phyloP scores from a whole-genome alignment of 2,797 vertebrate genomes.

The Limnodromus scolopaceus region DNA sequence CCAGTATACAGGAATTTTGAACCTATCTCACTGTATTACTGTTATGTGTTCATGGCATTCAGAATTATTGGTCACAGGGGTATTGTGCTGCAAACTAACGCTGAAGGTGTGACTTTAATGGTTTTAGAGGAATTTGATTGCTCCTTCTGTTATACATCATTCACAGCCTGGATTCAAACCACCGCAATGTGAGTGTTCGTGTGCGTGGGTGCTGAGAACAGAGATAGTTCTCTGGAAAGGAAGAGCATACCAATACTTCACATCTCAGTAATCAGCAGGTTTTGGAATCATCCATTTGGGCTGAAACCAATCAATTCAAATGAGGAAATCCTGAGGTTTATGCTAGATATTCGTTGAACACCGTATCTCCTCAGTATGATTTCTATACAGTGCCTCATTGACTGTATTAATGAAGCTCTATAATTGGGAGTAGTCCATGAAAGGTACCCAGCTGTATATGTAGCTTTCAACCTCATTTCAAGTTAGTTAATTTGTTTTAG shows the following conservation, averaged over 20 bases:
- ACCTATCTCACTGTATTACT: background rate
- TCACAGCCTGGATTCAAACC: background rate
- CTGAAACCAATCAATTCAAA: background rate
- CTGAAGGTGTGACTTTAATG: background rate
- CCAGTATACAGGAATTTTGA: background rate
- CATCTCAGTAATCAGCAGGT: background rate
- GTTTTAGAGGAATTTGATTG: constrained; percentile 7
- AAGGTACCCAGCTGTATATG: background rate
- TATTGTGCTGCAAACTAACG: background rate
- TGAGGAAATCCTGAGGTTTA: background rate
- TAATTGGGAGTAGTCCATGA: background rate
- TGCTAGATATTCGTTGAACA: background rate
- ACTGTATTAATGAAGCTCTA: background rate
- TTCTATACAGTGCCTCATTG: background rate
- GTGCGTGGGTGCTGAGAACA: background rate
- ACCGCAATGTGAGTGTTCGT: fast-evolving
- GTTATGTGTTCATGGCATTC: background rate
- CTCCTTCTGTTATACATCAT: background rate
- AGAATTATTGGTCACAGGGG: background rate
- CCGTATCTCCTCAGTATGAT: background rate
- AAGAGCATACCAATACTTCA: background rate
- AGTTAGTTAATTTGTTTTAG: background rate
- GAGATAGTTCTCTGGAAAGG: background rate
- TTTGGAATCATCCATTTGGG: background rate
- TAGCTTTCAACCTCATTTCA: background rate